Base-by-base conservation (phyloP, 2,113 vertebrate species). In the Tachysurus vachellii region DNA sequence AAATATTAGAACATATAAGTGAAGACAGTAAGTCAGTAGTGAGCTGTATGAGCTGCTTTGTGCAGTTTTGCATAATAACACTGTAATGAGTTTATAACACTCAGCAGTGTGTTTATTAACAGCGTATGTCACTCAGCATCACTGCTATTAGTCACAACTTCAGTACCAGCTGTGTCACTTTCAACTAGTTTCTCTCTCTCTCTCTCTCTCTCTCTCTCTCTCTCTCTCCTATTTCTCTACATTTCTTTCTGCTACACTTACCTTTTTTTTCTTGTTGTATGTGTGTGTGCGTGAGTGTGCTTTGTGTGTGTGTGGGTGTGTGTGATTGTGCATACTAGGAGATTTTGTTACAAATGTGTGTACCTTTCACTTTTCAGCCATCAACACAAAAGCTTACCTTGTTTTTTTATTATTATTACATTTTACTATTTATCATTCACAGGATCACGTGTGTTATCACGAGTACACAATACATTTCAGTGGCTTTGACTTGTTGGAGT, bases 311-410 rank as follows among this genome's bases (percentile, higher is more conserved):
- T 79, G 57, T 77, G 56, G 62, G 71, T 85, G 42, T 85, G 56
- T 64, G 31, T 57, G n/a, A 28, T 54, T 31, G 17, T 54, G 57
- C 23, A 57, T 71, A 42, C 82, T 85, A 85, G 54, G 54, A 89
- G 85, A 89, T 88, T 91, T 90, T 82, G 90, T 91, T 91, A 89
- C 91, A 79, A 90, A 86, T 88, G 85, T 4, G 66, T 62, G 80
- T 73, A 91, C 88, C 88, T 91, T 93, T 93, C 91, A 86, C 89
- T 92, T 93, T 90, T 90, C 91, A 89, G 91, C 90, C 92, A 91
- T 92, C 90, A 89, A 90, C 84, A 86, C 93, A 88, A 93, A 90
- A 93, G 91, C 87, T 62, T 93, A 90, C 87, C 90, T 87, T 91
- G 86, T 94, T 93, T 93, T 93, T 90, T 36, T 36, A 36, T 36